Evolutionary conservation across 2,888 invertebrate species (phyloP), one percentile per base, ranked within the genome.

Genomic region (Stegana nigrithorax): DNA sequence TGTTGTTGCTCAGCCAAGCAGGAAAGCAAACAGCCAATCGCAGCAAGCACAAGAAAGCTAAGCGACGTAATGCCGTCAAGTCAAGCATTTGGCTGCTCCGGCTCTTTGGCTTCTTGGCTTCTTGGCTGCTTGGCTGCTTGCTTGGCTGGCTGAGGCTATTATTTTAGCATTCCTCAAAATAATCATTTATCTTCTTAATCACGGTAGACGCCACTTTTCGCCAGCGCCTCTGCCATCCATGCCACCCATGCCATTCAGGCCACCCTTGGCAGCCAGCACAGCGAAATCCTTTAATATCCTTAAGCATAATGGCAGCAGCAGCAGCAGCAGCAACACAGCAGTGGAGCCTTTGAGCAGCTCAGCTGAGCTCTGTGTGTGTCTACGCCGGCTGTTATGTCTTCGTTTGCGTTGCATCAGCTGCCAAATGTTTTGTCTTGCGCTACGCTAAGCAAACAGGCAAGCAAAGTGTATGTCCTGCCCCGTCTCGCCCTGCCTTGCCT

Each of bases 181-280:
- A 76, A 73, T 71, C 69, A 80, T 80, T 79, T 79, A 69, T 75
- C 78, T 78, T 70, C 61, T 70, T 73, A 73, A 75, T 75, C 78
- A 68, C 70, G 60, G 67, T 64, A 53, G 53, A 58, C 45, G 55
- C 44, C 58, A 25, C 10, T 42, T 14, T 14, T 25, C 17, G 32
- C 19, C 17, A 12, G 27, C 27, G 50, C 6, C 26, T n/a, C 12
- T 14, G 25, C 3, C 19, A 12, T 47, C 10, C 7, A 8, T 23
- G 7, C 21, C n/a, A 10, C 12, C 17, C 12, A 21, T 47, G 23
- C 12, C 23, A 21, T 2, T 21, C 23, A n/a, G n/a, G n/a, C n/a
- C 53, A 12, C 23, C 45, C 23, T 47, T 23, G 7, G 19, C 19
- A 2, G 12, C 7, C n/a, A 8, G 6, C 8, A 7, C 4, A 25